Conservation (phyloP, 2,113 vertebrate genomes). For the Marcusenius ussheri region DNA sequence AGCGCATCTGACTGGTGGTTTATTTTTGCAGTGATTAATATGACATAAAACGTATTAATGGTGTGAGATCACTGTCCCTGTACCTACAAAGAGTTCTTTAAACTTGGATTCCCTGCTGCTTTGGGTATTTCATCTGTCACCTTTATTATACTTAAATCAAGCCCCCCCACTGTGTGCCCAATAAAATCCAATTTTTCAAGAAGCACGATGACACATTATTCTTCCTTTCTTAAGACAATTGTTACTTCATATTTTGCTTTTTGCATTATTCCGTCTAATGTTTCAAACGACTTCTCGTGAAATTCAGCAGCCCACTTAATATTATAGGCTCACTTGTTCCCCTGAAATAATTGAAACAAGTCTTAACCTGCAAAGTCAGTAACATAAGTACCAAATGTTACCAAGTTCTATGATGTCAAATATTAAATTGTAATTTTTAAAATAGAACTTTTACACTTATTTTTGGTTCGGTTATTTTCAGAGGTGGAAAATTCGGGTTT, state of each 20-base stretch:
- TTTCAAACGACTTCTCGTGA: background rate
- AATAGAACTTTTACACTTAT: background rate
- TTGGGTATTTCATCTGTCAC: conserved; percentile 17
- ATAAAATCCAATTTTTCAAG: conserved; percentile 16
- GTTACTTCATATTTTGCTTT: background rate
- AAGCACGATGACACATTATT: conserved; percentile 2
- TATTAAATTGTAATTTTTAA: background rate
- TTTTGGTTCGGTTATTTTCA: background rate
- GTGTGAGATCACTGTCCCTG: conserved; percentile 3
- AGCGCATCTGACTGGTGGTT: background rate
- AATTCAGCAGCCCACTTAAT: background rate
- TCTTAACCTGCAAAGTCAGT: background rate
- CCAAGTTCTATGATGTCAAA: background rate
- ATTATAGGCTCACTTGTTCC: background rate
- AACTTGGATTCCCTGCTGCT: conserved; percentile 14
- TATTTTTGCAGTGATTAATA: conserved; percentile 16
- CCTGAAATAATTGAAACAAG: background rate
- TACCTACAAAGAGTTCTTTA: background rate
- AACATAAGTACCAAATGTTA: background rate
- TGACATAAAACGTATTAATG: conserved; percentile 7
- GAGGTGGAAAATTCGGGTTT: background rate
- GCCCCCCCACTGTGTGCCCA: background rate
- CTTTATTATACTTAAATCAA: background rate
- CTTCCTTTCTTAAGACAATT: background rate
- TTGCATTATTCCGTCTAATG: background rate